phyloP scores from a whole-genome alignment of 1,140 invertebrate genomes.

The Cotesia vestalis region DNA sequence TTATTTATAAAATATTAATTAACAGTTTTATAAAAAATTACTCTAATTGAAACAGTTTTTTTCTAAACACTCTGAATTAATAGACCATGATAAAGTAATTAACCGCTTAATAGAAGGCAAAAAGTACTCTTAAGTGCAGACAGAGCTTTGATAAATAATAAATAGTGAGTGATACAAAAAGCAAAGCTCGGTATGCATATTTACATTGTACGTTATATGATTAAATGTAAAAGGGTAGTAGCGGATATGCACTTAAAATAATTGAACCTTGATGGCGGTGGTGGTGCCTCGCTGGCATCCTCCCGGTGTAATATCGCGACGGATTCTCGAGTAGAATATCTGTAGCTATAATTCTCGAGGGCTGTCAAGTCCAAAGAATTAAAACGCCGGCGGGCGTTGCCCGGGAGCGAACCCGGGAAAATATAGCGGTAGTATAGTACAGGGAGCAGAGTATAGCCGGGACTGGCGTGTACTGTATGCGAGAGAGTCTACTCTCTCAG shows the following conservation, averaged over 20 bases:
- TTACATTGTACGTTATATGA: neutral
- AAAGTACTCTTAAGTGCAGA: no score
- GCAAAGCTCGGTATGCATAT: neutral
- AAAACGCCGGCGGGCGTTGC: slow-evolving; percentile 24
- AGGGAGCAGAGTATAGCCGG: neutral
- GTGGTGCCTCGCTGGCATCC: no score
- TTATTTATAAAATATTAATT: no score
- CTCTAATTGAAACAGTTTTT: no score
- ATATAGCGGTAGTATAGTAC: neutral
- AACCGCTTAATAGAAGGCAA: no score
- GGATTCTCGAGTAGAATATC: slow-evolving; percentile 13
- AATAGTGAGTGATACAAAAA: neutral
- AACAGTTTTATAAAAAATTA: no score
- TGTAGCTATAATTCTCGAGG: slow-evolving; percentile 17
- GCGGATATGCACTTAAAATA: slow-evolving; percentile 27
- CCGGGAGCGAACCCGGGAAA: slow-evolving; percentile 18
- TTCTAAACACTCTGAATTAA: no score
- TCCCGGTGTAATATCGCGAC: neutral
- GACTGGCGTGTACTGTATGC: neutral
- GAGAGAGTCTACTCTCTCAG: neutral
- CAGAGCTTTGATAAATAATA: no score
- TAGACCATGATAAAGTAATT: no score
- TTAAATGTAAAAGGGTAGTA: neutral
- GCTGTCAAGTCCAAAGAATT: slow-evolving; percentile 28
- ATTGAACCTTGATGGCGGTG: slow-evolving; percentile 4